Evolutionary conservation across 1,140 invertebrate species (phyloP).

Genomic region (Euschistus heros): DNA sequence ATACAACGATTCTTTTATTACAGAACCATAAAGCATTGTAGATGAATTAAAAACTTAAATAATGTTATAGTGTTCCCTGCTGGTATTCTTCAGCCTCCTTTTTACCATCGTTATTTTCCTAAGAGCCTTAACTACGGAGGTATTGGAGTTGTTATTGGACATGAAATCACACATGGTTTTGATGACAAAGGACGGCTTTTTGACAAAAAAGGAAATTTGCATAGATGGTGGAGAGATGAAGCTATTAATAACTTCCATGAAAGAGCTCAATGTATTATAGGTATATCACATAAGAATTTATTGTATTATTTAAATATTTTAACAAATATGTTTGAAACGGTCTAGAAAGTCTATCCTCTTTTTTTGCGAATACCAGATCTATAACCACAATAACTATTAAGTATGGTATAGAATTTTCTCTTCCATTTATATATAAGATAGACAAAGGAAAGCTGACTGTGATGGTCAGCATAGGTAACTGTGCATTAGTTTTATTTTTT

Average conservation of each 20-base stretch:
- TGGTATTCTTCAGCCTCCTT: constrained; percentile 82
- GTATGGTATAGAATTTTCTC: no score
- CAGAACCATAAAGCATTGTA: no score
- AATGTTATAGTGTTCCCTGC: constrained; percentile 68
- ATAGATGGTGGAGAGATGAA: constrained; percentile 66
- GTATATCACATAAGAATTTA: constrained; percentile 44
- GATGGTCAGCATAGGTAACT: no score
- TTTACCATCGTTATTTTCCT: constrained; percentile 75
- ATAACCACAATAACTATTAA: no score
- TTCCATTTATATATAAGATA: no score
- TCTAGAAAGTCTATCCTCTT: no score
- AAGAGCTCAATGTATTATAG: constrained; percentile 68
- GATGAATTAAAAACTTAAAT: constrained; percentile 10
- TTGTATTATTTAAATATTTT: no score
- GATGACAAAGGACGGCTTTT: constrained; percentile 56
- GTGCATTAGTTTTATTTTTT: no score
- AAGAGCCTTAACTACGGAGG: constrained; percentile 68
- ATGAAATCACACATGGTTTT: constrained; percentile 59
- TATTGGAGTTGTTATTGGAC: constrained; percentile 57
- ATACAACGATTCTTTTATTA: no score
- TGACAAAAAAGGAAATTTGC: constrained; percentile 55
- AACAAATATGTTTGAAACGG: no score
- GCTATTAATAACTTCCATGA: constrained; percentile 52
- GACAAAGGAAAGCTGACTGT: no score
- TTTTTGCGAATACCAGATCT: no score